A percentile compares a stretch with the other conserved stretches of the same genome.
phyloP scores from a whole-genome alignment of 2,888 invertebrate species.

The Mylabris sibirica region DNA sequence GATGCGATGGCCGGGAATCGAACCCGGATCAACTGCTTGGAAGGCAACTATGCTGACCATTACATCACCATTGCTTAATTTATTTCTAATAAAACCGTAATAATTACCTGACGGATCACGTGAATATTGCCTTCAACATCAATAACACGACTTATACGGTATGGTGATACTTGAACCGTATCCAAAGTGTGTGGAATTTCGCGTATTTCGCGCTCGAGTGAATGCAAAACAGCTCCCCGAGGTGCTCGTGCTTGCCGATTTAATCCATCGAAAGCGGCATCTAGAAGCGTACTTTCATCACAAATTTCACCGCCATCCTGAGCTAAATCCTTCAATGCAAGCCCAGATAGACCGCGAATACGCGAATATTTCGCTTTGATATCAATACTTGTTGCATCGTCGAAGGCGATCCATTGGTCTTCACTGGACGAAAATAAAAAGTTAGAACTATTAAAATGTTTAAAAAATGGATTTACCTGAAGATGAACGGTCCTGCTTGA shows the following conservation, averaged over 20 bases:
- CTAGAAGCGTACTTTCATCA: constrained; percentile 61
- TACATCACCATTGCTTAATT: constrained; percentile 59
- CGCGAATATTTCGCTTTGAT: constrained; percentile 80
- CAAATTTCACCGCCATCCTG: constrained; percentile 63
- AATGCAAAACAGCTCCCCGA: constrained; percentile 70
- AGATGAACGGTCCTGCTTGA: constrained; percentile 79
- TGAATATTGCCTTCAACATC: constrained; percentile 78
- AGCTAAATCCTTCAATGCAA: constrained; percentile 69
- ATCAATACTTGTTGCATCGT: constrained; percentile 75
- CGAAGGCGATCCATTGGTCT: constrained; percentile 78
- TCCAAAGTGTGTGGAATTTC: constrained; percentile 64
- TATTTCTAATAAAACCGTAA: no score
- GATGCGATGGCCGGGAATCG: constrained; percentile 63
- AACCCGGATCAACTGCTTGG: constrained; percentile 64
- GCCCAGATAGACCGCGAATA: constrained; percentile 74
- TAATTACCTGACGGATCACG: constrained; percentile 72
- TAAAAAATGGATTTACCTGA: no score
- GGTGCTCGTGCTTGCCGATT: constrained; percentile 71
- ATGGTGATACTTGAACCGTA: constrained; percentile 74
- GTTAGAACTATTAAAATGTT: no score
- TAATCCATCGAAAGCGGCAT: constrained; percentile 64
- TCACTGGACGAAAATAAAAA: no score
- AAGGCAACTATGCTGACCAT: constrained; percentile 63
- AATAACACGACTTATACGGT: constrained; percentile 75
- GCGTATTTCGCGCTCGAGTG: constrained; percentile 70